Percentiles rank a stretch among this genome's conserved stretches.
These are phyloP conservation scores for Coryphaenoides rupestris DNA, from an alignment of 2,113 vertebrate species.

Conservation along the genomic window DNA sequence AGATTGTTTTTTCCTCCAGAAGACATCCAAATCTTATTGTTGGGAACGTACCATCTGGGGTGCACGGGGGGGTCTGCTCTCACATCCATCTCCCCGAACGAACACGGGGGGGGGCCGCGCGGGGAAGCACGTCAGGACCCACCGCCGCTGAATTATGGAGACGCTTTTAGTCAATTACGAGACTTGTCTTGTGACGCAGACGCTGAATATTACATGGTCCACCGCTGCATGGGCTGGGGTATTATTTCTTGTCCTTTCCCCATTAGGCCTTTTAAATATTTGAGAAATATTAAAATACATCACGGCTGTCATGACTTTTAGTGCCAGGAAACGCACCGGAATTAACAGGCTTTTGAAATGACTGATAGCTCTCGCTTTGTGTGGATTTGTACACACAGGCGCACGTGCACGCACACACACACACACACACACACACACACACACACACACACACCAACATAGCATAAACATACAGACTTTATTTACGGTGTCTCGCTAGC, in stretches of 20 bases:
- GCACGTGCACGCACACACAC: background rate
- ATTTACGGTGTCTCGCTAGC: background rate
- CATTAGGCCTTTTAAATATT: constrained; percentile 2
- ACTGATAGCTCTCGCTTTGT: background rate
- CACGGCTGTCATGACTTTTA: background rate
- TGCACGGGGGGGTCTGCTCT: constrained; percentile 62
- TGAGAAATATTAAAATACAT: background rate
- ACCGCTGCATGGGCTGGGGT: constrained; percentile 40
- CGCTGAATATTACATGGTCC: constrained; percentile 41
- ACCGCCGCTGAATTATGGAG: constrained; percentile 72
- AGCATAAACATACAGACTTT: background rate
- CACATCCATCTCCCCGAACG: constrained; percentile 67
- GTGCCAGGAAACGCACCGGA: background rate
- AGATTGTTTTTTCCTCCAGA: constrained; percentile 63
- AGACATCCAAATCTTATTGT: constrained; percentile 74
- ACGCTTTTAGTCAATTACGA: constrained; percentile 64
- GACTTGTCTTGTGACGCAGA: constrained; percentile 55
- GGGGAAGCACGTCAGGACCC: constrained; percentile 51
- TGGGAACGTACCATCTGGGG: constrained; percentile 75
- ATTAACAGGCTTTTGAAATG: background rate
- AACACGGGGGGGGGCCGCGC: constrained; percentile 47
- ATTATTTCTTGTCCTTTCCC: constrained; percentile 15
- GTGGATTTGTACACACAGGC: background rate
- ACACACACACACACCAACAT: background rate
- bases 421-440: constrained; percentile 8